Percentiles rank a stretch among this genome's conserved stretches.
Evolutionary conservation across 2,888 invertebrate genomes (phyloP).

Genomic region (Melitaea athalia): DNA sequence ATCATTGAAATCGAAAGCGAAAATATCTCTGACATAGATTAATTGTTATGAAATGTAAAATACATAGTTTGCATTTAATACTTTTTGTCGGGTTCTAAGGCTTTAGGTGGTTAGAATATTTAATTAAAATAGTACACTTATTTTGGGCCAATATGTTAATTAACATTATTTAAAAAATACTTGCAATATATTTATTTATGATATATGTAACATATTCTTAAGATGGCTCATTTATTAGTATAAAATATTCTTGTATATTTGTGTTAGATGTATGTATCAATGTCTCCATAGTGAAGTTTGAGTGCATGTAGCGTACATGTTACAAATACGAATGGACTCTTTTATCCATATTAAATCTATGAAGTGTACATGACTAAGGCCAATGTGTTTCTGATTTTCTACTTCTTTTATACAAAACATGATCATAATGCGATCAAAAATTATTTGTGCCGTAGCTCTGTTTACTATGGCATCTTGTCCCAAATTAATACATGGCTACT

Average conservation of each 20-base stretch:
- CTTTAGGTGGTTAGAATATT: constrained; percentile 3
- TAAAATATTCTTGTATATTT: background rate
- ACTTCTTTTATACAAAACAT: background rate
- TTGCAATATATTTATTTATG: background rate
- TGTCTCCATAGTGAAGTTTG: constrained; percentile 12
- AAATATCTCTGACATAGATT: background rate
- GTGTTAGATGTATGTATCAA: constrained; percentile 19
- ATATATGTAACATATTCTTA: background rate
- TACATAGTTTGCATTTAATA: background rate
- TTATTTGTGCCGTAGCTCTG: constrained; percentile 14
- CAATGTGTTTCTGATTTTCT: constrained; percentile 22
- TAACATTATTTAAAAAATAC: background rate
- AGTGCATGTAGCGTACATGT: constrained; percentile 20
- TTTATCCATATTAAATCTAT: constrained; percentile 7
- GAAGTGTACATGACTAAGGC: constrained; percentile 17
- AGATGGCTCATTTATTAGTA: background rate
- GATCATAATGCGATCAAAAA: background rate
- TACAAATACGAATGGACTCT: constrained; percentile 9
- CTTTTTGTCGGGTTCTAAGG: background rate
- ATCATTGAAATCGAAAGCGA: background rate
- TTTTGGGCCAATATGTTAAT: no score
- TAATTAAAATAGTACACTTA: background rate
- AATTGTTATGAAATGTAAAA: background rate
- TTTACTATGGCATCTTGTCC: constrained; percentile 10
- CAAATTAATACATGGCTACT: constrained; percentile 25